phyloP scores from a whole-genome alignment of 2,113 vertebrate species.

The Sphyrna mokarran region DNA sequence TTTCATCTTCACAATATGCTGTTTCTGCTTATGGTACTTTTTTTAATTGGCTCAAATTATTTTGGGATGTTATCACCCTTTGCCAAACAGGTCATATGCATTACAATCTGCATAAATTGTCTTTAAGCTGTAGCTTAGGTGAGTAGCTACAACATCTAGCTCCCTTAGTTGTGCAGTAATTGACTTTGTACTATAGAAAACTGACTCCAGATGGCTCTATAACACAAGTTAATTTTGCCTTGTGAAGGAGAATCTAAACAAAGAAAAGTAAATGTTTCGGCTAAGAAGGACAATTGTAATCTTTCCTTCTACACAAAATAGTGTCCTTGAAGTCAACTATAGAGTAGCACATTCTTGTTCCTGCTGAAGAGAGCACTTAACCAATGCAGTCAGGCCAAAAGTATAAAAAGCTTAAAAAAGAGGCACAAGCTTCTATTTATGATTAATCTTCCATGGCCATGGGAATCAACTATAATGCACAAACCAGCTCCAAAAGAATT shows the following conservation, averaged over 20 bases:
- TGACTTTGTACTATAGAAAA: background rate
- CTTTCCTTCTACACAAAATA: background rate
- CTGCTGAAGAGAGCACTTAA: background rate
- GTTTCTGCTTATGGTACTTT: background rate
- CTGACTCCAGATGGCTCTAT: slow-evolving; percentile 29
- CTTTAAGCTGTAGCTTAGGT: too few relatives aligned
- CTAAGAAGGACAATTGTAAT: background rate
- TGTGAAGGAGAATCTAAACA: background rate
- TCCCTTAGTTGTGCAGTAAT: background rate
- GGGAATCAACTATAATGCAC: background rate
- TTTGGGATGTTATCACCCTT: background rate
- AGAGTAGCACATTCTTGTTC: background rate
- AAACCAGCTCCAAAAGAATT: background rate
- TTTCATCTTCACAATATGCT: background rate
- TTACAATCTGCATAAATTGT: background rate
- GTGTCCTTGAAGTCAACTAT: background rate
- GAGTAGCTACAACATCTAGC: background rate
- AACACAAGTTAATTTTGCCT: background rate
- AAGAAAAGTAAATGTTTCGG: background rate
- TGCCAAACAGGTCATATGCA: background rate
- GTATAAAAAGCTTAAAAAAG: background rate
- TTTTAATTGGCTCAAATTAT: too few relatives aligned
- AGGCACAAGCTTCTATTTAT: too few relatives aligned
- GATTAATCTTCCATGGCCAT: too few relatives aligned
- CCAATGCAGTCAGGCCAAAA: background rate